Evolutionary conservation across 2,888 invertebrate genomes (phyloP), one percentile per base, ranked within the genome.

Genomic region (Epicampocera succincta): DNA sequence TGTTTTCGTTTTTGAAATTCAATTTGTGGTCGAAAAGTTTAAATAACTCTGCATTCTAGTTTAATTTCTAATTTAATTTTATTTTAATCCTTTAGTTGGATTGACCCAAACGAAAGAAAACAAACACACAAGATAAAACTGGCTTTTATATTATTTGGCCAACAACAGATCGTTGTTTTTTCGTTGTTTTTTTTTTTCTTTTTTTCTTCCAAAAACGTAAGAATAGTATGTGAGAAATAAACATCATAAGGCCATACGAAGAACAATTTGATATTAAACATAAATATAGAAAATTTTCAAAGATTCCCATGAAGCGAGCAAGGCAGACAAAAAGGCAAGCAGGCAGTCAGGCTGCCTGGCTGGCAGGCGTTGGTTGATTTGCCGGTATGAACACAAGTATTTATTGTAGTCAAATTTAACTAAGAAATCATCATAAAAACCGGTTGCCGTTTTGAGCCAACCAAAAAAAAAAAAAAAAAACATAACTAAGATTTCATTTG

Each of bases 341-440:
- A 48, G 15, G n/a, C 50, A 71, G 40, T 15, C 78, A 60, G 72
- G 56, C 76, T n/a, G 33, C n/a, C 46, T 40, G 38, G 11, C 56
- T 61, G 44, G 15, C 78, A 79, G 76, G 76, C 76, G 76, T 81
- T 81, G 68, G 76, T 77, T 76, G 46, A 71, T 72, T 76, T 72
- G 75, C 75, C 52, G 65, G 60, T 80, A 60, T 76, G 58, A 68
- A 54, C 65, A 40, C 65, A 61, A 72, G 17, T 72, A 80, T 80
- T 75, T 75, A 80, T 80, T 80, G 65, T 72, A 80, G 71, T 71
- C 61, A 80, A 76, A 81, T 81, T 81, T 56, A 58, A 73, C 68
- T 58, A 38, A 71, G 65, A 75, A 75, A 71, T 73, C 80, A 71
- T 73, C 80, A 81, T 81, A 80, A 71, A 80, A 83, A 83, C 83